Base-by-base conservation (phyloP, 2,113 vertebrate species). In the Elephantulus edwardii region DNA sequence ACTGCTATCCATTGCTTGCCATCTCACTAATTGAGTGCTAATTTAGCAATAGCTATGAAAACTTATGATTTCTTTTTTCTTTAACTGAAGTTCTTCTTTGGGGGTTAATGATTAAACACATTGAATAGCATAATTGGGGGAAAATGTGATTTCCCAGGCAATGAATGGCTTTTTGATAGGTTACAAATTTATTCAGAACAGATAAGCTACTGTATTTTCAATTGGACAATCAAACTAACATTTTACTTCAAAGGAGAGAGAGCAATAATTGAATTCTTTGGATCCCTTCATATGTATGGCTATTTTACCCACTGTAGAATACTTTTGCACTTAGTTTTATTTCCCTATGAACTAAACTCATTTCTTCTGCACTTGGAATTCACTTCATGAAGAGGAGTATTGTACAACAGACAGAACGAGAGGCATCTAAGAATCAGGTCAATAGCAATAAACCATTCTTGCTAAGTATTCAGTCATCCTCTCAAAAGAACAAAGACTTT, bases 121-220 rank as follows among this genome's bases (percentile, higher is more conserved):
- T 7, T 77, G 86, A 90, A 66, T 90, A 81, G 70, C 60, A 90
- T 93, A 94, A 94, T 91, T 93, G 76, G 76, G 46, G 58, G 30
- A 50, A 90, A 93, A 94, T 83, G 92, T 91, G 90, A 90, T 94
- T 96, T 96, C 94, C 94, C 93, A 96, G 91, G 72, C 90, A 80
- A 86, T 77, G 92, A 93, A 94, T 94, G 86, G 38, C 76, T 83
- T 93, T 92, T 78, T 86, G 88, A 90, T 93, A 93, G 91, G 83
- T 86, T 81, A 90, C 86, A 93, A 93, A 91, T 95, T 79, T 90
- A 93, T 95, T 90, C 74, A 62, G 48, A 76, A 88, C 52, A 96
- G 88, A 96, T 93, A 96, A 93, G 94, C 95, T 96, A 96, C 94
- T 94, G 90, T 96, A 95, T 95, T 93, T 96, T 91, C 86, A 93